Evolutionary conservation across 2,797 vertebrate genomes (phyloP).

Genomic region (Anas flavirostris): DNA sequence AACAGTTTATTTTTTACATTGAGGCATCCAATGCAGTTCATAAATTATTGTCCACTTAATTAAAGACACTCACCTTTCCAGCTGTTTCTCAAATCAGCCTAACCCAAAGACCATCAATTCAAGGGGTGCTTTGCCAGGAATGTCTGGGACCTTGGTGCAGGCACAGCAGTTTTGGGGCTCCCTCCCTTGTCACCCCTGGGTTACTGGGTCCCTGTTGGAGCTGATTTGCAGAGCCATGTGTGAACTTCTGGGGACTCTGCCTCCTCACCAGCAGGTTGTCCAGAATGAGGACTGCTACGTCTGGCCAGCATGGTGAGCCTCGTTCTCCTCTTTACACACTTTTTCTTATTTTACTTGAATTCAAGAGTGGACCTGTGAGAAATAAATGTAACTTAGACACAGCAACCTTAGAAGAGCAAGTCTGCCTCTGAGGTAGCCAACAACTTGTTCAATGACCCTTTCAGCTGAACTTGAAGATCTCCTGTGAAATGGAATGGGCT

Average conservation of each 20-base stretch:
- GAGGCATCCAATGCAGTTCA: slow-evolving; percentile 37
- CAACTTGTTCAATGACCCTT: not conserved
- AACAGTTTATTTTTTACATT: slow-evolving; percentile 69
- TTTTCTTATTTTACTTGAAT: not conserved
- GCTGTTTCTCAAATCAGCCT: not conserved
- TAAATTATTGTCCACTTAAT: slow-evolving; percentile 41
- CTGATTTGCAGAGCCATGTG: not conserved
- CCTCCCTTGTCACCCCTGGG: not conserved
- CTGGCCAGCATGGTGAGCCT: not conserved
- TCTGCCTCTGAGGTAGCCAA: not conserved
- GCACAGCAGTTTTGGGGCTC: not conserved
- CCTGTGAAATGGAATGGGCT: not conserved
- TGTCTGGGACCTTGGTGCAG: not conserved
- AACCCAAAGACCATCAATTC: not conserved
- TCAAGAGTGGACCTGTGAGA: not conserved
- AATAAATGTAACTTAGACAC: not conserved
- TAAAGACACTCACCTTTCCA: slow-evolving; percentile 68
- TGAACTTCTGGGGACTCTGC: not conserved
- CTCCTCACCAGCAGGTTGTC: not conserved
- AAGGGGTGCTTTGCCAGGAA: not conserved
- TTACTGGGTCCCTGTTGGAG: not conserved
- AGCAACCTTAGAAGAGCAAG: not conserved
- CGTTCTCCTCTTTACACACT: not conserved
- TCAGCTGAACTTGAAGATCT: not conserved
- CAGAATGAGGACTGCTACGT: not conserved